Base-by-base conservation (phyloP, 2,888 invertebrate genomes). In the Xestia ashworthii region DNA sequence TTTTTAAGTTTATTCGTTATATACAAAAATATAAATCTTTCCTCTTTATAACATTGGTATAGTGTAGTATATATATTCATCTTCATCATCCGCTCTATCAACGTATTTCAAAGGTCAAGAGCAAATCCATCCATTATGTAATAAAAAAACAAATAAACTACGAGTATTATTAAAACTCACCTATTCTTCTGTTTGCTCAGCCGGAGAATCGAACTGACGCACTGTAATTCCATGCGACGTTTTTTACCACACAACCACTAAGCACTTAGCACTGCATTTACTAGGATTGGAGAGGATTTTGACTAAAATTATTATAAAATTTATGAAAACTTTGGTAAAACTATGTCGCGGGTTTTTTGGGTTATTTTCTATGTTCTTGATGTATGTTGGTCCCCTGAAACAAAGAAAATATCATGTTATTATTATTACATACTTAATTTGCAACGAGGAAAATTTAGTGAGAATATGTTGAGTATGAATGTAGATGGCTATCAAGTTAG, bases 381-480 rank as follows among this genome's bases (percentile, higher is more conserved):
- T 83, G 88, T 80, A 83, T 86, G 87, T 95, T 95, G 95, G 95
- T 95, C 95, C 95, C 95, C 95, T 95, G 95, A 0, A 95, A 95
- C 94, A 95, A 95, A 82, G 74, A 68, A 89, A 90, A 82, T 62
- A 5, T 14, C 0, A 41, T 16, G 4, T 32, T 32, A n/a, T n/a
- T n/a, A n/a, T n/a, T n/a, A n/a, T n/a, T n/a, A n/a, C n/a, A n/a
- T n/a, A n/a, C n/a, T n/a, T n/a, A n/a, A n/a, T n/a, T n/a, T n/a
- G n/a, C n/a, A n/a, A n/a, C n/a, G n/a, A n/a, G n/a, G n/a, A n/a
- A n/a, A n/a, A n/a, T n/a, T n/a, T n/a, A n/a, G n/a, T n/a, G n/a
- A n/a, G n/a, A n/a, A n/a, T n/a, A n/a, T n/a, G n/a, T n/a, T n/a
- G n/a, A n/a, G n/a, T n/a, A n/a, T n/a, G n/a, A n/a, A n/a, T n/a